Conservation (phyloP, 2,888 invertebrate genomes). For the Notodonta dromedarius region DNA sequence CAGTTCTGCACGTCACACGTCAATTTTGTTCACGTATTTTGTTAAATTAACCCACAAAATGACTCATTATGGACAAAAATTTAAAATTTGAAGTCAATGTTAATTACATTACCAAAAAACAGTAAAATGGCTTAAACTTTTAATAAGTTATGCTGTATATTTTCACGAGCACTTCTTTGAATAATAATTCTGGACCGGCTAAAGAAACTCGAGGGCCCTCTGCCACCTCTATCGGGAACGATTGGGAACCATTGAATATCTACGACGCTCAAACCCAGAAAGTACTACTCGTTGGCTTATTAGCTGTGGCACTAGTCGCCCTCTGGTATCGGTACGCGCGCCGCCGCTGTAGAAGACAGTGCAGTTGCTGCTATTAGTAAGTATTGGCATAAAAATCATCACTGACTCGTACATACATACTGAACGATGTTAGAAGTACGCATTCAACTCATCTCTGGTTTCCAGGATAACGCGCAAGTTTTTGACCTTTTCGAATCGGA, state of each 20-base stretch:
- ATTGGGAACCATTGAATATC: not conserved
- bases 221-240: not conserved
- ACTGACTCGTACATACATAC: no score
- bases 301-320: not conserved
- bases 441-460: not conserved
- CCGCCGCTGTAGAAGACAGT: not conserved
- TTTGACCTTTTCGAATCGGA: not conserved
- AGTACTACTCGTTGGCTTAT: not conserved
- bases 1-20: no score
- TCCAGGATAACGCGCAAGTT: not conserved
- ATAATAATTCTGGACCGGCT: not conserved
- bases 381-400: slow-evolving; percentile 5
- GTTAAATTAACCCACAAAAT: slow-evolving; percentile 1
- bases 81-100: slow-evolving; percentile 4
- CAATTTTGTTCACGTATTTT: not conserved
- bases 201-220: not conserved
- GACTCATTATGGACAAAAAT: not conserved
- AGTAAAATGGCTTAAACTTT: not conserved
- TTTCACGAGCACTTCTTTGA: not conserved
- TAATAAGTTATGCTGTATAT: not conserved
- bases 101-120: not conserved
- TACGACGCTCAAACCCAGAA: not conserved
- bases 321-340: not conserved
- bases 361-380: slow-evolving; percentile 3
- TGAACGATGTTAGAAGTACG: no score